Base-by-base conservation (phyloP, 1,140 invertebrate genomes). In the Drosophila novamexicana region DNA sequence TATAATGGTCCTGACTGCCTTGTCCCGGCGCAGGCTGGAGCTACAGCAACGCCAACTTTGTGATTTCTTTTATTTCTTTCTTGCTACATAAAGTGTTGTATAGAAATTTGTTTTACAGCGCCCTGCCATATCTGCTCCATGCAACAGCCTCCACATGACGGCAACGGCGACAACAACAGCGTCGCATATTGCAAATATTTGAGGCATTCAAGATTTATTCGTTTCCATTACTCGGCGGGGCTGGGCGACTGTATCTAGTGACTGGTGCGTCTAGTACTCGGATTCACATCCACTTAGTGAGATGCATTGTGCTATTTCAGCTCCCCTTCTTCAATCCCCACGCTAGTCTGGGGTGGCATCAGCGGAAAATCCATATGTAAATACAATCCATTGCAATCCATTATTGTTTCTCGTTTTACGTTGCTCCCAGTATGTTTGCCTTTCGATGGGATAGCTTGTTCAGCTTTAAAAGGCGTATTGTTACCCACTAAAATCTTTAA, bases 161-260 rank as follows among this genome's bases (percentile, higher is more conserved):
- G 22, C 22, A 29, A 29, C 4, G 22, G 22, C 22, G 22, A 29
- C 22, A 29, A 29, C 22, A 29, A 29, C 47, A 44, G 44, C 42
- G 57, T 50, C 58, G 64, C 61, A 61, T 69, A 52, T 56, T 52
- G 62, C 66, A 68, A 82, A 75, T 82, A 82, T 82, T 78, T 78
- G 65, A 78, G 71, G 57, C 79, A 79, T 82, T 82, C 62, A 74
- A 66, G 75, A 82, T 82, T 82, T 77, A 81, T 82, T 82, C 65
- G 53, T 75, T 79, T 75, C 70, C 62, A 82, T 78, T 75, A 78
- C 58, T 40, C 42, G 14, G 37, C 16, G 18, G 5, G 16, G 29
- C 7, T 10, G 42, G 14, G 8, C 3, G 10, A 47, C 58, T 52
- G 63, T 36, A 44, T 72, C 62, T 58, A 29, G 69, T 65, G 57